Percentiles rank a stretch among this genome's conserved stretches.
phyloP scores from a whole-genome alignment of 1,140 invertebrate species.

The Acromyrmex echinatior region DNA sequence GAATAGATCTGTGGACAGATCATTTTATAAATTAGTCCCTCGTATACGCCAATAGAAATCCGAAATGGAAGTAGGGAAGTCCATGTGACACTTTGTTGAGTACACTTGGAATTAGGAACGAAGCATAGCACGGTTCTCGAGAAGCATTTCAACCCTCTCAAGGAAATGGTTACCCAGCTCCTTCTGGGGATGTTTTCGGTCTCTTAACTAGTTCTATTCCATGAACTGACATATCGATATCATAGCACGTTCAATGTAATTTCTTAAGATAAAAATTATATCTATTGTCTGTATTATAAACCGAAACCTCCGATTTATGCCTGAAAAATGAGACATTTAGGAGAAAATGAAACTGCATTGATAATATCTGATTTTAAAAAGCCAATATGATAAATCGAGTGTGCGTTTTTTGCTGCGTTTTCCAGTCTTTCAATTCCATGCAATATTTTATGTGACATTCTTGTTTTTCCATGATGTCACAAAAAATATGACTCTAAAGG shows the following conservation, averaged over 20 bases:
- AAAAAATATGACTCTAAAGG: background rate
- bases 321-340: conserved; percentile 5
- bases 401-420: conserved; percentile 19
- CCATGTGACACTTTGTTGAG: conserved; percentile 60
- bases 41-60: conserved; percentile 70
- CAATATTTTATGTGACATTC: conserved; percentile 20
- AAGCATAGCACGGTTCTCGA: conserved; percentile 45
- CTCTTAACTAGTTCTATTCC: conserved; percentile 40
- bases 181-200: conserved; percentile 72
- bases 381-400: conserved; percentile 36
- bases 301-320: background rate
- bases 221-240: conserved; percentile 46
- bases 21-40: conserved; percentile 71
- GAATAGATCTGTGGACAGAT: conserved; percentile 62
- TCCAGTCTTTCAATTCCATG: background rate
- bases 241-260: conserved; percentile 68
- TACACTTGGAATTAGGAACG: conserved; percentile 72
- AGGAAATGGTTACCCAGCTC: conserved; percentile 71
- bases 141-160: conserved; percentile 74
- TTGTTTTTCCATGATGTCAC: conserved; percentile 20
- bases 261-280: conserved; percentile 69
- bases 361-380: conserved; percentile 36
- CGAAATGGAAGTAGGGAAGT: conserved; percentile 68
- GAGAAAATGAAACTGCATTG: background rate
- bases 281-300: conserved; percentile 34